Conservation (phyloP, 2,113 vertebrate genomes). For the Etheostoma cragini region DNA sequence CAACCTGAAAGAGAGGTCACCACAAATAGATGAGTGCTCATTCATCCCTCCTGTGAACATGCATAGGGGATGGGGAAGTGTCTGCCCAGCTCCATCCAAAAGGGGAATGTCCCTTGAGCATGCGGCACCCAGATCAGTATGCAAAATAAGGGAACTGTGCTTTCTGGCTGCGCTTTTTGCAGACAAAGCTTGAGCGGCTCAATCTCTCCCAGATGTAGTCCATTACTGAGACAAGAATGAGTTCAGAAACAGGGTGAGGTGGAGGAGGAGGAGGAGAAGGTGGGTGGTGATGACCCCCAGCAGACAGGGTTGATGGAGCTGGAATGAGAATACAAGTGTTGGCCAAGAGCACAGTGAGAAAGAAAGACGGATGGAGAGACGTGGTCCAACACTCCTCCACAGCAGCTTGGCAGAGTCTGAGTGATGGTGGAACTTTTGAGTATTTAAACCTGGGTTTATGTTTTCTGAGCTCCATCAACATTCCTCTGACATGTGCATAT, state of each 20-base stretch:
- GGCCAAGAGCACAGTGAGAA: slow-evolving; percentile 65
- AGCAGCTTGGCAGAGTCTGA: slow-evolving; percentile 26
- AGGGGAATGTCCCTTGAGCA: slow-evolving; percentile 16
- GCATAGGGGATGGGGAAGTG: slow-evolving; percentile 8
- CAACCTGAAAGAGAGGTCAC: slow-evolving; percentile 39
- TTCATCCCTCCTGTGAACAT: slow-evolving; percentile 31
- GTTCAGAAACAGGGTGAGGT: slow-evolving; percentile 61
- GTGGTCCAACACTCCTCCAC: slow-evolving; percentile 45
- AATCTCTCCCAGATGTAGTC: slow-evolving; percentile 81
- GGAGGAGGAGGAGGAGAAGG: not conserved
- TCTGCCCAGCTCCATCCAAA: slow-evolving; percentile 2
- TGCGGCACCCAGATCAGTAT: slow-evolving; percentile 7
- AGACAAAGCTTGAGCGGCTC: slow-evolving; percentile 46
- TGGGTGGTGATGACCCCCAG: slow-evolving; percentile 77
- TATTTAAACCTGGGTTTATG: slow-evolving; percentile 40
- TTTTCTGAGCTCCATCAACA: slow-evolving; percentile 51
- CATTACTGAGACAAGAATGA: slow-evolving; percentile 63
- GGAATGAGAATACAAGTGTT: slow-evolving; percentile 71
- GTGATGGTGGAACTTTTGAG: not conserved
- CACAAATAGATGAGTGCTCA: slow-evolving; percentile 57
- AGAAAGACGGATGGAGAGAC: slow-evolving; percentile 17
- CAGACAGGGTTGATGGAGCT: slow-evolving; percentile 77
- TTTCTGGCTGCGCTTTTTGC: slow-evolving; percentile 32
- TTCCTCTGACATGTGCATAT: slow-evolving; percentile 20
- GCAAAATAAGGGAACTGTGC: slow-evolving; percentile 18